These are phyloP conservation scores for Eospalax fontanierii DNA, from an alignment of 2,797 vertebrate genomes.

Conservation along the genomic window DNA sequence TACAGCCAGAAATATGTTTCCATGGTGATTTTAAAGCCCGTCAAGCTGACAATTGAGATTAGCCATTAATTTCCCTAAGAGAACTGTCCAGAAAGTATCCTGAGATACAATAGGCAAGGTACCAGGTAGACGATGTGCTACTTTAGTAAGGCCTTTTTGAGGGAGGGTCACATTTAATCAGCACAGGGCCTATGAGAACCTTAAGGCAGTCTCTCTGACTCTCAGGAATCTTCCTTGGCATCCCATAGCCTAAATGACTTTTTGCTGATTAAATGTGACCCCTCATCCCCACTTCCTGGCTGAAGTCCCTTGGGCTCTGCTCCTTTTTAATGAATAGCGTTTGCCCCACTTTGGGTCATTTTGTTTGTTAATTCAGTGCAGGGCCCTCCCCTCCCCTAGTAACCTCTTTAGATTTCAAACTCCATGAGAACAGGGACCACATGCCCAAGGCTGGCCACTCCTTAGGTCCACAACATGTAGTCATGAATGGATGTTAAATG, in stretches of 20 bases:
- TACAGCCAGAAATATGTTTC: neutral
- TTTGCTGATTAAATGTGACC: too few species aligned
- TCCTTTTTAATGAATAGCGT: neutral
- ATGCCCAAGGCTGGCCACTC: neutral
- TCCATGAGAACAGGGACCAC: neutral
- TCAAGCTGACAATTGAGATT: neutral
- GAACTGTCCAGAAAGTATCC: neutral
- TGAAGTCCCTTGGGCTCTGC: neutral
- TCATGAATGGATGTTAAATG: neutral
- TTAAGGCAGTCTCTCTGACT: too few species aligned
- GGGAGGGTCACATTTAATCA: too few species aligned
- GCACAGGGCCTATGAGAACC: neutral
- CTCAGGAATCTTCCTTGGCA: too few species aligned
- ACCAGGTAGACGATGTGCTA: neutral
- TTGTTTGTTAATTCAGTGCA: neutral
- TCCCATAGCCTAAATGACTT: too few species aligned
- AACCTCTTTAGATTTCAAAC: neutral
- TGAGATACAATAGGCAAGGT: neutral
- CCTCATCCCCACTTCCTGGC: too few species aligned
- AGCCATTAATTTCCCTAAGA: neutral
- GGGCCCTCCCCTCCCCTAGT: too few species aligned
- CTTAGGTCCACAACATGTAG: neutral
- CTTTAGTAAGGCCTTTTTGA: neutral
- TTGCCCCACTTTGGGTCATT: neutral
- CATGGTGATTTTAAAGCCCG: neutral